Evolutionary conservation across 2,113 vertebrate species (phyloP).

Genomic region (Hypomesus transpacificus): DNA sequence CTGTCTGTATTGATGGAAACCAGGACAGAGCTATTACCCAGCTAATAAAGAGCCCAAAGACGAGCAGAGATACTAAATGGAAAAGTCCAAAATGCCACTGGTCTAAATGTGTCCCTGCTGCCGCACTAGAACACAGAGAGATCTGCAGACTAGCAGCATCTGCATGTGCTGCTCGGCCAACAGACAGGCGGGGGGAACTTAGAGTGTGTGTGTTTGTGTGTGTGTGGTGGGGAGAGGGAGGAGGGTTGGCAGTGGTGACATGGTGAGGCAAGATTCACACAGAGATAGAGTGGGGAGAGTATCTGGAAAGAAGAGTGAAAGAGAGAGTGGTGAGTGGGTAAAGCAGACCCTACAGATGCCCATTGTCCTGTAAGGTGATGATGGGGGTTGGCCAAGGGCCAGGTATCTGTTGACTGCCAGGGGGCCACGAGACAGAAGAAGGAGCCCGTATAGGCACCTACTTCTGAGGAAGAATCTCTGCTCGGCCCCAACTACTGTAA

Average conservation of each 20-base stretch:
- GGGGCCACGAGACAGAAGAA: slow-evolving; percentile 9
- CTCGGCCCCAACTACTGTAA: no score
- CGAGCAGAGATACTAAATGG: slow-evolving; percentile 43
- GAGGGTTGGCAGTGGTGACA: neutral
- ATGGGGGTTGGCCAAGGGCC: slow-evolving; percentile 39
- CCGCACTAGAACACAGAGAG: slow-evolving; percentile 38
- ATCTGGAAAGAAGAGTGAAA: neutral
- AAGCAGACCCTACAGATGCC: slow-evolving; percentile 38
- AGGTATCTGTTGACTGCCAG: slow-evolving; percentile 39
- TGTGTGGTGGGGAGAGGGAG: neutral
- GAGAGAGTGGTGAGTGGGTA: slow-evolving; percentile 7
- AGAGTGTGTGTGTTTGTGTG: neutral
- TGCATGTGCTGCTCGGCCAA: slow-evolving; percentile 37
- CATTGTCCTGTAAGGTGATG: slow-evolving; percentile 48
- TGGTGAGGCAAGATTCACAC: neutral
- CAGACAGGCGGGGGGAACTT: neutral
- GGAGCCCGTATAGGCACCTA: neutral
- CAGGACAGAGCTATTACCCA: slow-evolving; percentile 34
- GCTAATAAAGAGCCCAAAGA: slow-evolving; percentile 67
- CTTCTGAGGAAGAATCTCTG: neutral
- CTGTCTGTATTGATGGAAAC: slow-evolving; percentile 52
- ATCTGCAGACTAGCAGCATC: slow-evolving; percentile 51
- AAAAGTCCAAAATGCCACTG: slow-evolving; percentile 67
- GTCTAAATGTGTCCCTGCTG: slow-evolving; percentile 60
- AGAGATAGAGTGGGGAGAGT: neutral